These are phyloP conservation scores for Falco columbarius DNA, from an alignment of 2,797 vertebrate genomes.

Conservation along the genomic window DNA sequence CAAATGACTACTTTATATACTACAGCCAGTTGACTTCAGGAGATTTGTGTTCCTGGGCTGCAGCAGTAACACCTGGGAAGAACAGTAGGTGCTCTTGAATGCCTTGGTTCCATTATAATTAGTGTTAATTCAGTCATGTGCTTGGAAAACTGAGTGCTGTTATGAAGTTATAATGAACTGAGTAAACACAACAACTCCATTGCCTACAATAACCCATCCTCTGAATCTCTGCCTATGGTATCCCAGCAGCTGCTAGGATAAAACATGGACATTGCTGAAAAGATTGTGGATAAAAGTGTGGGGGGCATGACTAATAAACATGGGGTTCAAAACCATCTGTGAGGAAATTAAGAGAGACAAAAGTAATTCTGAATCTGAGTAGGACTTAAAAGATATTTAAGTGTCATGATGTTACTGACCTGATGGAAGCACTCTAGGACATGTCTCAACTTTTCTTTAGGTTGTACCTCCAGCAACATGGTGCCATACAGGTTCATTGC, in stretches of 20 bases:
- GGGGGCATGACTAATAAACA: neutral
- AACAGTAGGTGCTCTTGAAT: neutral
- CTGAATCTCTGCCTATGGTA: neutral
- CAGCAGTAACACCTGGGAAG: neutral
- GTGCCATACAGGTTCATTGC: neutral
- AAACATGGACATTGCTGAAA: neutral
- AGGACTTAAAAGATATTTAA: neutral
- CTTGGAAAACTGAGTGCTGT: neutral
- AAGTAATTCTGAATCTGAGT: neutral
- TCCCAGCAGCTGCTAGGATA: neutral
- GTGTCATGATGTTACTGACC: neutral
- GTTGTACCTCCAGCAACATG: rapidly evolving
- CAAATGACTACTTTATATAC: conserved; percentile 37
- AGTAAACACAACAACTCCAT: neutral
- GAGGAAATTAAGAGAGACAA: neutral
- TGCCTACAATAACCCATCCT: neutral
- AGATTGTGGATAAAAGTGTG: neutral
- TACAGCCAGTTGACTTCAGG: neutral
- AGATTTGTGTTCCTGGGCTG: neutral
- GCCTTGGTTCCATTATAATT: neutral
- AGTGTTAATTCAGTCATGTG: neutral
- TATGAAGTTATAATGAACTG: neutral
- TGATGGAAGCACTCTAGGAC: neutral
- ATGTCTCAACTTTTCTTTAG: neutral
- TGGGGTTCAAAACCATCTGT: neutral